A percentile compares a stretch with the other conserved stretches of the same genome.
phyloP scores from a whole-genome alignment of 2,113 vertebrate species.

The Dolichotis patagonum region DNA sequence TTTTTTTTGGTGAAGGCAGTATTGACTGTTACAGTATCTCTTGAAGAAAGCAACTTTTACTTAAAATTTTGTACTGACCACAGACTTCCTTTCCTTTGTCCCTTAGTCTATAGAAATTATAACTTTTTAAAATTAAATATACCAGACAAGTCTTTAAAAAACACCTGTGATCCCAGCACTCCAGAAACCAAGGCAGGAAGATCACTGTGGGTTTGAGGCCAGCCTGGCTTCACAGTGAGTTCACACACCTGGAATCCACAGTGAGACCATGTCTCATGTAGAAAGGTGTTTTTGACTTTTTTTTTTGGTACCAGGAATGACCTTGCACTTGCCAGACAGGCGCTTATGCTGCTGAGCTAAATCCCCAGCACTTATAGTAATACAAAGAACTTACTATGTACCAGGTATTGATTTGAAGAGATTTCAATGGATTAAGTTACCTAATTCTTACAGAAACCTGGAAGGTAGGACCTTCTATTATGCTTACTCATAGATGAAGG shows the following conservation, averaged over 20 bases:
- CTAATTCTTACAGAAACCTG: background rate
- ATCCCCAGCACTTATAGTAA: background rate
- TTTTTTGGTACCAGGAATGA: too few species aligned
- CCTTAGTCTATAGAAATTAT: background rate
- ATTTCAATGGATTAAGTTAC: background rate
- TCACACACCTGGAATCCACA: background rate
- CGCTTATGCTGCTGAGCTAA: too few species aligned
- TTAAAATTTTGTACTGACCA: constrained; percentile 26
- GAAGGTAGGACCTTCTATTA: background rate
- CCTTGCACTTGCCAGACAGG: too few species aligned
- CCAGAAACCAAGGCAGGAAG: background rate
- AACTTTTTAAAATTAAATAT: constrained; percentile 30
- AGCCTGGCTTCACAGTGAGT: background rate
- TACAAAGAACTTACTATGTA: background rate
- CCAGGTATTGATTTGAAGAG: background rate
- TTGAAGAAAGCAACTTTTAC: constrained; percentile 30
- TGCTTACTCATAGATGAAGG: background rate
- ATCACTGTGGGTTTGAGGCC: background rate
- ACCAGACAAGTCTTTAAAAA: background rate
- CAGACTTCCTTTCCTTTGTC: background rate
- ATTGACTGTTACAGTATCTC: background rate
- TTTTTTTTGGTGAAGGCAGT: background rate
- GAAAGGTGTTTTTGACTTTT: background rate
- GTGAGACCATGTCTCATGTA: background rate
- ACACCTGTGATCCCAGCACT: background rate